Percentiles rank a stretch among this genome's conserved stretches.
phyloP scores from a whole-genome alignment of 2,113 vertebrate species.

The Ochotona curzoniae region DNA sequence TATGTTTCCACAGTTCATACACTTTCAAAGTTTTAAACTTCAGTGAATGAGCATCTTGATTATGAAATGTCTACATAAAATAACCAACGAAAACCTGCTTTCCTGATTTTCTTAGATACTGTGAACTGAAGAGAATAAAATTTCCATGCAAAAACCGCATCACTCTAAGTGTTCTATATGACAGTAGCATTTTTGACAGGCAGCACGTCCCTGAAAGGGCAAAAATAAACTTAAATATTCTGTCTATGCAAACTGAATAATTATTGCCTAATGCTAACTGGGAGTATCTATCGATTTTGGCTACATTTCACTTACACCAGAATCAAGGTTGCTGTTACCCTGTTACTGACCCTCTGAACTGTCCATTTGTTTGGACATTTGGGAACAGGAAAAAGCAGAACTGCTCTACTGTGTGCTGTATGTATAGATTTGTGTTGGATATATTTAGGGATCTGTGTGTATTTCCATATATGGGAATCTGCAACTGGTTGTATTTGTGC shows the following conservation, averaged over 20 bases:
- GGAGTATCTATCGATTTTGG: slow-evolving; percentile 18
- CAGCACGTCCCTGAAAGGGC: neutral
- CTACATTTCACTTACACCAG: slow-evolving; percentile 20
- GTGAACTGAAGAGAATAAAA: neutral
- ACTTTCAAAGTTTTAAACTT: slow-evolving; percentile 54
- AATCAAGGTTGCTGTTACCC: slow-evolving; percentile 58
- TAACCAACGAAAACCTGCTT: neutral
- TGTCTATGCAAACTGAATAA: slow-evolving; percentile 8
- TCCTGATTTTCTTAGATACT: neutral
- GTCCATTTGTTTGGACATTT: neutral
- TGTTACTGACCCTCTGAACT: slow-evolving; percentile 46
- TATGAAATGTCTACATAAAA: slow-evolving; percentile 8
- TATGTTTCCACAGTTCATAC: slow-evolving; percentile 38
- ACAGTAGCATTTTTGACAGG: slow-evolving; percentile 4
- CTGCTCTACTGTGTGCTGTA: neutral
- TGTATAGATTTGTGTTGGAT: no score
- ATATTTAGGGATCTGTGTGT: no score
- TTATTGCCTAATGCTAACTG: slow-evolving; percentile 39
- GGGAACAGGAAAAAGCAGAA: neutral
- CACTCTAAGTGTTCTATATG: neutral
- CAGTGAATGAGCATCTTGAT: neutral
- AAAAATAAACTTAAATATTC: slow-evolving; percentile 22
- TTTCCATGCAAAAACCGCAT: neutral
- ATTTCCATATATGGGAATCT: neutral
- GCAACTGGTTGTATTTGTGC: neutral